These are phyloP conservation scores for Pampusana beccarii DNA, from an alignment of 2,113 vertebrate species.

Conservation along the genomic window DNA sequence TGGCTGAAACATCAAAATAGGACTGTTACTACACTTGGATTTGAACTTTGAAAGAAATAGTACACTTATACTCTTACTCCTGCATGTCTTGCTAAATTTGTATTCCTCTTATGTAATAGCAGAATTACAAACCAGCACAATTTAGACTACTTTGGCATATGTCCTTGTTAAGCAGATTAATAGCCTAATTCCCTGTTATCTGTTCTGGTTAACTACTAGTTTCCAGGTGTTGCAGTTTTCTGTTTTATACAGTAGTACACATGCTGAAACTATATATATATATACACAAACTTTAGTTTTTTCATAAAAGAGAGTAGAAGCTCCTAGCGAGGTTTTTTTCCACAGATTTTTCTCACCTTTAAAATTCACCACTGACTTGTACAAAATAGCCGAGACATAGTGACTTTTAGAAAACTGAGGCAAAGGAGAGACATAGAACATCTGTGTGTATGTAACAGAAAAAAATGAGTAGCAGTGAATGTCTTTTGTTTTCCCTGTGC, in stretches of 20 bases:
- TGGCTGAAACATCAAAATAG: background rate
- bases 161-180: constrained; percentile 47
- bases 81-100: background rate
- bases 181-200: constrained; percentile 49
- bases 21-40: background rate
- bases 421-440: background rate
- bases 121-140: constrained; percentile 41
- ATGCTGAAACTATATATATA: background rate
- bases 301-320: background rate
- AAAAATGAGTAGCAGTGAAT: background rate
- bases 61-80: background rate
- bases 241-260: background rate
- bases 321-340: background rate
- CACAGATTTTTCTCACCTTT: background rate
- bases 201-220: background rate
- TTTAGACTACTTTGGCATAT: constrained; percentile 43
- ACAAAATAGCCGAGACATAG: background rate
- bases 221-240: constrained; percentile 23
- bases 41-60: background rate
- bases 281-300: rapidly evolving
- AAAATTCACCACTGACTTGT: background rate
- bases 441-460: background rate
- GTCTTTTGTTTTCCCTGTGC: background rate
- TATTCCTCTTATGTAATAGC: constrained; percentile 1
- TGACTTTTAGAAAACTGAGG: background rate